Evolutionary conservation across 2,888 invertebrate species (phyloP).

Genomic region (Melinopterus prodromus): DNA sequence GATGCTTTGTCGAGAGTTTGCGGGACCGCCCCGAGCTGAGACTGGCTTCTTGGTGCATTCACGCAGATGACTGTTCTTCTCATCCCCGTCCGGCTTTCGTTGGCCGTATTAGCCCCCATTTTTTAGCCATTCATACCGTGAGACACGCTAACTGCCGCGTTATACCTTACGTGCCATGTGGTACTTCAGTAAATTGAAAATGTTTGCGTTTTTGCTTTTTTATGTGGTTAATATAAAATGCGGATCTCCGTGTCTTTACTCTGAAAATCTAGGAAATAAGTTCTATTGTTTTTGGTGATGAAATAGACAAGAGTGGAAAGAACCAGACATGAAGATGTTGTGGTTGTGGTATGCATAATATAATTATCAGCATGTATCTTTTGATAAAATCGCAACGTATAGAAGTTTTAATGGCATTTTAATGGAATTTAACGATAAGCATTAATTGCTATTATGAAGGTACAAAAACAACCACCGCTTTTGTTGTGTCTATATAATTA

Average conservation of each 20-base stretch:
- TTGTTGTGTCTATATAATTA: too few species aligned
- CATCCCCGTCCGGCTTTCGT: neutral
- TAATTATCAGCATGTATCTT: too few species aligned
- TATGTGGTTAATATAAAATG: neutral
- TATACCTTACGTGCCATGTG: neutral
- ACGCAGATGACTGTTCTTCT: neutral
- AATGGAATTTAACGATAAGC: too few species aligned
- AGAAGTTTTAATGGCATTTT: too few species aligned
- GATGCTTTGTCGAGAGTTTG: constrained; percentile 4
- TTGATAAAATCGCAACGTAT: too few species aligned
- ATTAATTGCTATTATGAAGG: too few species aligned
- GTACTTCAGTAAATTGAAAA: neutral
- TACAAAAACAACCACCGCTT: too few species aligned
- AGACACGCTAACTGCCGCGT: neutral
- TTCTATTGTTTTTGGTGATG: neutral
- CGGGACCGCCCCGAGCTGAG: neutral
- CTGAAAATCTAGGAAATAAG: neutral
- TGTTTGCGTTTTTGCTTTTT: neutral
- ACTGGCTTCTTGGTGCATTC: neutral
- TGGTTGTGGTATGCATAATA: too few species aligned
- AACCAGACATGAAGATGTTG: too few species aligned
- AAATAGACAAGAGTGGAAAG: too few species aligned
- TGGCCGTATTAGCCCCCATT: neutral
- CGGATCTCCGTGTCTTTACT: neutral
- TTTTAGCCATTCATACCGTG: neutral